phyloP scores from a whole-genome alignment of 2,113 vertebrate species.

The Mirounga angustirostris region DNA sequence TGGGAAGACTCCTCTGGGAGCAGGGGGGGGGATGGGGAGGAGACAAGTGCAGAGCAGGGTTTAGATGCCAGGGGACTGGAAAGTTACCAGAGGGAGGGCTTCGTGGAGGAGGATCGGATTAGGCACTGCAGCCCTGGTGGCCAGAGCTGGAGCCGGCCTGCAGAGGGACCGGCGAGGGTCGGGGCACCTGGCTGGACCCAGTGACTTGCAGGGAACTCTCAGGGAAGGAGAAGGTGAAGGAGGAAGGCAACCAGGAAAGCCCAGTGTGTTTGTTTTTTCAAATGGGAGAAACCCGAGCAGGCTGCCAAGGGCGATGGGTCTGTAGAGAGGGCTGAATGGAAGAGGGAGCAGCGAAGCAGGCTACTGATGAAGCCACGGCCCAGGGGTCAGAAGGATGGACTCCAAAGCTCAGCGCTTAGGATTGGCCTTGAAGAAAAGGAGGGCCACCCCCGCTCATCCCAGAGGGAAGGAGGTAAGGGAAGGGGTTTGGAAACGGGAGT shows the following conservation, averaged over 20 bases:
- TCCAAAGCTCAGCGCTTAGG: slow-evolving; percentile 29
- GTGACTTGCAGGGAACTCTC: neutral
- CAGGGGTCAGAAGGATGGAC: neutral
- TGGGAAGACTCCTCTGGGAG: neutral
- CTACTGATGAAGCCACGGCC: neutral
- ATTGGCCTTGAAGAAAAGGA: slow-evolving; percentile 42
- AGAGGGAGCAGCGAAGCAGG: neutral
- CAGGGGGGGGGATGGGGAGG: neutral
- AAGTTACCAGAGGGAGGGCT: neutral
- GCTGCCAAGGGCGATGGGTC: neutral
- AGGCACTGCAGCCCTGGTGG: neutral
- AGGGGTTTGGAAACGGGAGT: neutral
- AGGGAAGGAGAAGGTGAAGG: neutral
- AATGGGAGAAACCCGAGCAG: neutral
- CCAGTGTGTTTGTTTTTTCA: neutral
- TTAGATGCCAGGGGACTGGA: neutral
- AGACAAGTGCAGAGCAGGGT: neutral
- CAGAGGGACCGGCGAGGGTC: rapidly evolving
- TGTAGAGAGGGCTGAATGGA: neutral
- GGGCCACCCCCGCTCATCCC: neutral
- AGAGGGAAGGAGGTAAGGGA: slow-evolving; percentile 47
- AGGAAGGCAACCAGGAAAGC: neutral
- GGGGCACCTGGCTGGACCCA: neutral
- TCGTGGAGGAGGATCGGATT: neutral
- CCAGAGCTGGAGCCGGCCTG: neutral